A percentile compares a stretch with the other conserved stretches of the same genome.
Evolutionary conservation across 1,140 invertebrate genomes (phyloP).

Genomic region (Megalopta genalis): DNA sequence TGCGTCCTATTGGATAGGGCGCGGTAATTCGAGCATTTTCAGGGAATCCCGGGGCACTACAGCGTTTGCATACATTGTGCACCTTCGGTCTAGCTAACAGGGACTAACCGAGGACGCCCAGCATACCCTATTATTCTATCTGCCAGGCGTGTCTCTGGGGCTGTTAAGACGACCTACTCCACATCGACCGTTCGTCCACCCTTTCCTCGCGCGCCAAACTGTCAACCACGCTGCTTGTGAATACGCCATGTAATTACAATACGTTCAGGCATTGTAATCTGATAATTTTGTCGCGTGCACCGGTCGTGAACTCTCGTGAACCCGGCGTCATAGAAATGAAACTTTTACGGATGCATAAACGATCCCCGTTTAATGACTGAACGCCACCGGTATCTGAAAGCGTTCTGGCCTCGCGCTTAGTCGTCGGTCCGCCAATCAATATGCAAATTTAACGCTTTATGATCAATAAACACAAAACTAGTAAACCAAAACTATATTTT

Average conservation of each 20-base stretch:
- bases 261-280: conserved; percentile 65
- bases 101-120: conserved; percentile 55
- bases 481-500: too few species aligned
- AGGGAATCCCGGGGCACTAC: conserved; percentile 62
- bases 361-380: background rate
- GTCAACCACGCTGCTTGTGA: conserved; percentile 50
- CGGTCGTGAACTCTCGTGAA: conserved; percentile 15
- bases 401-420: background rate
- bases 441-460: too few species aligned
- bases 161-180: conserved; percentile 70
- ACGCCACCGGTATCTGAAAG: background rate
- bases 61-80: conserved; percentile 74
- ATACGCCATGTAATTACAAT: conserved; percentile 66
- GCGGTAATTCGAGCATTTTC: conserved; percentile 71
- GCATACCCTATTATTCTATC: conserved; percentile 71
- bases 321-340: background rate
- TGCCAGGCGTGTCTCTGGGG: conserved; percentile 70
- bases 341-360: background rate
- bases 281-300: conserved; percentile 54
- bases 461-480: too few species aligned
- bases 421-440: background rate
- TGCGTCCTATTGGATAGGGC: conserved; percentile 53
- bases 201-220: conserved; percentile 43
- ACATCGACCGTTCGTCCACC: conserved; percentile 51
- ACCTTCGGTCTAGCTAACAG: conserved; percentile 68